Percentiles rank a stretch among this genome's conserved stretches.
phyloP scores from a whole-genome alignment of 2,113 vertebrate genomes.

The Cnemophilus loriae region DNA sequence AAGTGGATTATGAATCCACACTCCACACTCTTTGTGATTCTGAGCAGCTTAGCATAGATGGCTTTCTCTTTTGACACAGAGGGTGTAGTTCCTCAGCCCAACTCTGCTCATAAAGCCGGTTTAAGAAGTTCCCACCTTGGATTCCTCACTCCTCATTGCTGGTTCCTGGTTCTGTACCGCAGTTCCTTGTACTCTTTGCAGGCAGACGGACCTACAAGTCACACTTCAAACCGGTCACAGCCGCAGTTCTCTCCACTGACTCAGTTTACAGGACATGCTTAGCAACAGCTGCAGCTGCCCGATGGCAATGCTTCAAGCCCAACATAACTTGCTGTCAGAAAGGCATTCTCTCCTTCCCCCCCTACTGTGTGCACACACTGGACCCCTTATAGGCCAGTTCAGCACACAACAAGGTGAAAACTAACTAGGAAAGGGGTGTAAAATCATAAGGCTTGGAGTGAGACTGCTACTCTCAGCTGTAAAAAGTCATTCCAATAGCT shows the following conservation, averaged over 20 bases:
- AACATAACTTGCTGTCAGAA: constrained; percentile 26
- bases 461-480: background rate
- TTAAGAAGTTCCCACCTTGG: background rate
- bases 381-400: background rate
- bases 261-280: constrained; percentile 1
- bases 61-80: background rate
- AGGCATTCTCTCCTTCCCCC: background rate
- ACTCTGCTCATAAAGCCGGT: background rate
- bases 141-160: background rate
- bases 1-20: background rate
- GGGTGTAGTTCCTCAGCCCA: background rate
- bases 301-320: background rate
- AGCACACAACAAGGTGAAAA: background rate
- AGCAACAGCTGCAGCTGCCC: constrained; percentile 28
- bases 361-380: background rate
- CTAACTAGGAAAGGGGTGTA: background rate
- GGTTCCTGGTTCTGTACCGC: background rate
- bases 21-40: background rate
- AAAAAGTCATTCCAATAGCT: background rate
- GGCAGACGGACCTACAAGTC: background rate
- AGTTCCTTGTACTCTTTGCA: background rate
- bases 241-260: background rate
- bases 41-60: background rate
- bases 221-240: background rate
- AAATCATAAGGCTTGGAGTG: background rate